Conservation (phyloP, 1,140 invertebrate genomes). For the Lepidostoma basale region DNA sequence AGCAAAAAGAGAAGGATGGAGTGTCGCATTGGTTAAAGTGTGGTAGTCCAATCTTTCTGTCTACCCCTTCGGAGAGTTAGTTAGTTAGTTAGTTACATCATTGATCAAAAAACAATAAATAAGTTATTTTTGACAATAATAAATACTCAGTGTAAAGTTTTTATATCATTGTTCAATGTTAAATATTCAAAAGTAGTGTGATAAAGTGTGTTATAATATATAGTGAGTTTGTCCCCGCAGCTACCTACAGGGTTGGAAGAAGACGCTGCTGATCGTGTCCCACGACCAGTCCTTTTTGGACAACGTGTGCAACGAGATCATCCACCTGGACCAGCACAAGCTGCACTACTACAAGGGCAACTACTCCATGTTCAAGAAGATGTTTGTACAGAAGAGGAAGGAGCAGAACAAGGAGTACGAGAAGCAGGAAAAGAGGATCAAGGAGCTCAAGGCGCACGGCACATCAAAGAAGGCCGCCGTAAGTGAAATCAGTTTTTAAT, state of each 20-base stretch:
- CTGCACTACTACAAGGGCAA: slow-evolving; percentile 98
- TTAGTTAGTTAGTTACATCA: no score
- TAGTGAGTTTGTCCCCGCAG: slow-evolving; percentile 55
- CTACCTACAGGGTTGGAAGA: slow-evolving; percentile 97
- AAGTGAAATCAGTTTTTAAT: no score
- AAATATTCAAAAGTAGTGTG: no score
- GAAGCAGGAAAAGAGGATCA: slow-evolving; percentile 95
- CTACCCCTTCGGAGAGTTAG: no score
- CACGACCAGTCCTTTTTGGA: slow-evolving; percentile 99
- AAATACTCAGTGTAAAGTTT: no score
- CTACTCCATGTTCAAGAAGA: slow-evolving; percentile 99
- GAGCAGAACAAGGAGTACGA: slow-evolving; percentile 98
- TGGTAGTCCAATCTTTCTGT: no score
- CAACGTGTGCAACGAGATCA: slow-evolving; percentile 98
- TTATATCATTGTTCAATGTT: no score
- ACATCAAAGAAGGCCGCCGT: slow-evolving; percentile 93
- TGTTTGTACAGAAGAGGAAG: slow-evolving; percentile 94
- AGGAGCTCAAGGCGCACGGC: slow-evolving; percentile 93
- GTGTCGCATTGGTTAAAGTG: no score
- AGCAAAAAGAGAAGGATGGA: no score
- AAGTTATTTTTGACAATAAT: no score
- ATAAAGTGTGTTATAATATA: not conserved
- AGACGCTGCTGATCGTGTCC: slow-evolving; percentile 95
- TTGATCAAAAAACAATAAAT: no score
- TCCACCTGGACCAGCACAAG: slow-evolving; percentile 94